phyloP scores from a whole-genome alignment of 2,113 vertebrate genomes.

The Rhynchopsitta pachyrhyncha region DNA sequence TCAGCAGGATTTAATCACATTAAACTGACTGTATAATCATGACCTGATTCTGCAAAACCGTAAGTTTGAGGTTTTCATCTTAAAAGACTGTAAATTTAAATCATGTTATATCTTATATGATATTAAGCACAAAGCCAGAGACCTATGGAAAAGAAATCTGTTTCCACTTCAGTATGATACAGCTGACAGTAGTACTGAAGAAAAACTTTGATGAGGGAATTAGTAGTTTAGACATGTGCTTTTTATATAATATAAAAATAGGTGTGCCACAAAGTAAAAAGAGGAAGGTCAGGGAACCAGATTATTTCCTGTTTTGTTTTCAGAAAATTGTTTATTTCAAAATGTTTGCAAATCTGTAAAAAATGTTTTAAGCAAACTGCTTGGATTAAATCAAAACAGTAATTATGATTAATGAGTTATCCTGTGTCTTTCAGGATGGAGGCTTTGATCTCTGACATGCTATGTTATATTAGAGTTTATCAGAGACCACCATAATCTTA shows the following conservation, averaged over 20 bases:
- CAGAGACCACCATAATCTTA: neutral
- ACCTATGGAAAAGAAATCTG: neutral
- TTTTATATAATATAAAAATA: slow-evolving; percentile 14
- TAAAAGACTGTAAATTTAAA: neutral
- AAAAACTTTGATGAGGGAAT: neutral
- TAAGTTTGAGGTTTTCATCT: neutral
- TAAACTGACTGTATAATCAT: slow-evolving; percentile 18
- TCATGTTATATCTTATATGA: neutral
- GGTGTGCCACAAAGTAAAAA: neutral
- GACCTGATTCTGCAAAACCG: slow-evolving; percentile 9
- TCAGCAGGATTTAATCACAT: slow-evolving; percentile 34
- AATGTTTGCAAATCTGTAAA: neutral
- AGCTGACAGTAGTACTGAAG: neutral
- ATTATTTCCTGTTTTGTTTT: slow-evolving; percentile 24
- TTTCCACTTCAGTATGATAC: neutral
- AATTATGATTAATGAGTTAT: neutral
- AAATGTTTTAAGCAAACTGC: neutral
- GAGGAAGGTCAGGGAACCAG: neutral
- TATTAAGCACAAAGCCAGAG: neutral
- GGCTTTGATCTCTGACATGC: slow-evolving; percentile 1
- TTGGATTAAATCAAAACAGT: neutral
- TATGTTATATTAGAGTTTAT: neutral
- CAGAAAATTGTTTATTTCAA: neutral
- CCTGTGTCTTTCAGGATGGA: neutral
- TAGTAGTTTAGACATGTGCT: neutral